These are phyloP conservation scores for Salarias fasciatus DNA, from an alignment of 2,797 vertebrate species.

Conservation along the genomic window DNA sequence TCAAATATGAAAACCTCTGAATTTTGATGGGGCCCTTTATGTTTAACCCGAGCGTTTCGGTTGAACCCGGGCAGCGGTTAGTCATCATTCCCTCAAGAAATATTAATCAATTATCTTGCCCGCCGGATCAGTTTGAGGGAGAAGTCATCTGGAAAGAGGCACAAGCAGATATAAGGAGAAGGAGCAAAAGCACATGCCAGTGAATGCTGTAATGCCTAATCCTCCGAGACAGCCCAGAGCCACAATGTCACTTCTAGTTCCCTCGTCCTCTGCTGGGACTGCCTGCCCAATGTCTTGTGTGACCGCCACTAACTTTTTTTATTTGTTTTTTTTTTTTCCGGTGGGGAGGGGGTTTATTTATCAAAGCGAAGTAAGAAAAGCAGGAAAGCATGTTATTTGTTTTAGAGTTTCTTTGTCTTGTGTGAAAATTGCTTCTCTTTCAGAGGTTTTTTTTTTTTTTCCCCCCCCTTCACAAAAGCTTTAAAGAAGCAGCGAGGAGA, in stretches of 20 bases:
- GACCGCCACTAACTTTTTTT: conserved; percentile 73
- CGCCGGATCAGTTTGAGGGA: conserved; percentile 83
- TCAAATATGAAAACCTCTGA: conserved; percentile 45
- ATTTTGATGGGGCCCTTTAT: conserved; percentile 60
- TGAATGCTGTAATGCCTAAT: conserved; percentile 86
- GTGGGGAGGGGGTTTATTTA: conserved; percentile 69
- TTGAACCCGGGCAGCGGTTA: conserved; percentile 81
- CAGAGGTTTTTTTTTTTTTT: conserved; percentile 60
- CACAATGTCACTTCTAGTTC: conserved; percentile 86
- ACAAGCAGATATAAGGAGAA: conserved; percentile 84
- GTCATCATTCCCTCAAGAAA: conserved; percentile 88
- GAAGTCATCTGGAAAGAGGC: conserved; percentile 88
- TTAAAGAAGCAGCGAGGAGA: conserved; percentile 57
- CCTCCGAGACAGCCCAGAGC: conserved; percentile 85
- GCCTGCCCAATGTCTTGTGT: conserved; percentile 77
- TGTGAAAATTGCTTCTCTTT: conserved; percentile 58
- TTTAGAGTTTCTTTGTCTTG: conserved; percentile 60
- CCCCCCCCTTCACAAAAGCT: conserved; percentile 43
- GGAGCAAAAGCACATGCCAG: conserved; percentile 81
- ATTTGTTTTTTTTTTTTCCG: too few relatives aligned
- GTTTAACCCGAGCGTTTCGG: conserved; percentile 77
- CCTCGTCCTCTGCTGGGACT: conserved; percentile 76
- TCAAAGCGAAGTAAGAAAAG: conserved; percentile 44
- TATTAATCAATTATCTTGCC: conserved; percentile 88
- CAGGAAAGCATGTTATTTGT: conserved; percentile 63